Conservation (phyloP, 2,888 invertebrate species). For the Unio delphinus region DNA sequence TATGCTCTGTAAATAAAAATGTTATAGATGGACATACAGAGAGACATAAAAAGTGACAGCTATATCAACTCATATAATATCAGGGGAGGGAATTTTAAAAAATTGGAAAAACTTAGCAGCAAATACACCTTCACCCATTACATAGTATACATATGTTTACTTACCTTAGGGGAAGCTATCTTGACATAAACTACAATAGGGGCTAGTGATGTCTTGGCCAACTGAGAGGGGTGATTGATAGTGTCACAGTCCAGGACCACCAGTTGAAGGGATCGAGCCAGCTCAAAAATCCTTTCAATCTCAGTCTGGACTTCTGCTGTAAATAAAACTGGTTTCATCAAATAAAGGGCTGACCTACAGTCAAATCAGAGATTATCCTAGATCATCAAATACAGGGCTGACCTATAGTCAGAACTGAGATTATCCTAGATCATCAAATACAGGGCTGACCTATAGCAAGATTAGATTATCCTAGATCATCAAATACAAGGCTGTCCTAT, state of each 20-base stretch:
- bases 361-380: too few species aligned
- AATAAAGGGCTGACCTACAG: too few species aligned
- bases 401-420: too few species aligned
- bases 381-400: too few species aligned
- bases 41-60: too few species aligned
- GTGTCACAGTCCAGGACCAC: constrained; percentile 99
- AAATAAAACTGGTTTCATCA: constrained; percentile 19
- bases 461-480: too few species aligned
- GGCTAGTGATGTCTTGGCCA: constrained; percentile 98
- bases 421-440: too few species aligned
- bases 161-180: constrained; percentile 98
- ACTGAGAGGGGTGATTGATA: constrained; percentile 99
- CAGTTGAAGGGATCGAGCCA: constrained; percentile 95
- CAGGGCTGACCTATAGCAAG: too few species aligned
- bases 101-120: too few species aligned
- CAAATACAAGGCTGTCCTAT: too few species aligned
- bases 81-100: fast-evolving
- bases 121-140: not conserved
- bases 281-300: constrained; percentile 99
- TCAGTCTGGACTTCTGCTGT: constrained; percentile 92
- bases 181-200: constrained; percentile 99
- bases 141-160: constrained; percentile 22
- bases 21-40: too few species aligned
- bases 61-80: not conserved
- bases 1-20: too few species aligned